These are phyloP conservation scores for Ellobium chinense DNA, from an alignment of 2,888 invertebrate species.

Conservation along the genomic window DNA sequence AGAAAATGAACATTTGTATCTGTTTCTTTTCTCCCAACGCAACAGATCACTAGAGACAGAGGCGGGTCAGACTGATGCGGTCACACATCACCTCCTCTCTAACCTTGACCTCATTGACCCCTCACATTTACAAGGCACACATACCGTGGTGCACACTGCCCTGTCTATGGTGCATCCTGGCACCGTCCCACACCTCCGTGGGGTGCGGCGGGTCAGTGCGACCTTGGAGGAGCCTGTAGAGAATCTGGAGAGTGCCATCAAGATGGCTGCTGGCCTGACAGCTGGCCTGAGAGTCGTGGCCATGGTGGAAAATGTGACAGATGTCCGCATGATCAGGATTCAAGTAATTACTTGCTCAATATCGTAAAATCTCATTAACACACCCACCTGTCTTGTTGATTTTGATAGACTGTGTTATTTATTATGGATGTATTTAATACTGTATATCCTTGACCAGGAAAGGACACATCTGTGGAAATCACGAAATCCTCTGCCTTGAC, in stretches of 20 bases:
- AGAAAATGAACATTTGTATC: background rate
- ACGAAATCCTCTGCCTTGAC: too few relatives aligned
- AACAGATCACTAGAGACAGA: constrained; percentile 78
- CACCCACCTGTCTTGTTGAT: too few relatives aligned
- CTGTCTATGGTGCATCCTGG: constrained; percentile 61
- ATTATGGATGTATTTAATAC: too few relatives aligned
- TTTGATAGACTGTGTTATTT: too few relatives aligned
- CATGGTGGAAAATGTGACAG: constrained; percentile 88
- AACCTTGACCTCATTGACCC: constrained; percentile 80
- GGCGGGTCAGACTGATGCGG: constrained; percentile 87
- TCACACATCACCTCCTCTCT: constrained; percentile 89
- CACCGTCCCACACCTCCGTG: constrained; percentile 55
- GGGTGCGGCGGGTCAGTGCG: constrained; percentile 72
- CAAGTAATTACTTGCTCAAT: too few relatives aligned
- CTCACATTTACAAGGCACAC: constrained; percentile 64
- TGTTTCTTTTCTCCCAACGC: too few relatives aligned
- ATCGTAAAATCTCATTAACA: too few relatives aligned
- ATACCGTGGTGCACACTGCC: constrained; percentile 64
- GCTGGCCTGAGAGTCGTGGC: constrained; percentile 93
- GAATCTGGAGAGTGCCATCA: constrained; percentile 89
- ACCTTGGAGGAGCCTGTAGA: constrained; percentile 91
- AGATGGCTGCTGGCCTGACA: constrained; percentile 95
- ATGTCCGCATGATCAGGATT: constrained; percentile 87
- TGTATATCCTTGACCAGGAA: too few relatives aligned
- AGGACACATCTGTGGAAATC: too few relatives aligned